A percentile compares a stretch with the other conserved stretches of the same genome.
Conservation (phyloP, 1,140 invertebrate genomes). For the Brachionus rubens region DNA sequence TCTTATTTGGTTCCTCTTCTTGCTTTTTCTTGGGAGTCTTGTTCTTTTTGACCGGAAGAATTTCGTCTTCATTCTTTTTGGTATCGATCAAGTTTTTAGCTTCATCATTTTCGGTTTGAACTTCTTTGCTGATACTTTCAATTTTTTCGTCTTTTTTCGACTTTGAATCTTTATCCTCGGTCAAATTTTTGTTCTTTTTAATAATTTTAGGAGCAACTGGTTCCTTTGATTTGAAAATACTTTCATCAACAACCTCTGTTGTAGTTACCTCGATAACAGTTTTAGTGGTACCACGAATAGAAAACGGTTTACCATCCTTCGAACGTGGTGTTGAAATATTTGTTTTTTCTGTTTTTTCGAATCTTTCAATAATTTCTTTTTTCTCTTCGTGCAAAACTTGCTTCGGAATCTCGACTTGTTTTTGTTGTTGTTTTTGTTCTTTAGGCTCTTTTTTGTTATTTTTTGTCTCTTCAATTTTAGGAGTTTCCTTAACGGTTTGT, state of each 20-base stretch:
- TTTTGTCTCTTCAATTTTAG: not conserved
- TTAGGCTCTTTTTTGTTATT: not conserved
- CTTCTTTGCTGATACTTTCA: not conserved
- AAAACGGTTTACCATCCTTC: conserved; percentile 28
- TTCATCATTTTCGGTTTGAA: not conserved
- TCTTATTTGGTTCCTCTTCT: too few relatives aligned
- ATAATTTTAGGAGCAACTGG: not conserved
- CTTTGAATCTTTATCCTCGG: not conserved
- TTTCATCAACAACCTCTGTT: conserved; percentile 36
- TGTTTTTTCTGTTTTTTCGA: conserved; percentile 2
- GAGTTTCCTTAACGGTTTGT: not conserved
- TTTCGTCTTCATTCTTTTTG: not conserved
- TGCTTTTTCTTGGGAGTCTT: too few relatives aligned
- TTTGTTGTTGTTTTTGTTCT: not conserved
- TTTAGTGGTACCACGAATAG: conserved; percentile 41
- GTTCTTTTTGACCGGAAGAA: too few relatives aligned
- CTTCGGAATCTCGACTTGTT: not conserved
- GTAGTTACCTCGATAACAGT: conserved; percentile 42
- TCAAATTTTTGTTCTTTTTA: not conserved
- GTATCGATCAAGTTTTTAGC: not conserved
- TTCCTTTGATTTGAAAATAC: conserved; percentile 12
- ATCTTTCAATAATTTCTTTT: conserved; percentile 5
- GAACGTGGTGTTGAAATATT: conserved; percentile 11
- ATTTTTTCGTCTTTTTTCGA: not conserved
- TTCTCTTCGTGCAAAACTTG: not conserved